phyloP scores from a whole-genome alignment of 1,140 invertebrate genomes.

The Aphelinus atriplicis region DNA sequence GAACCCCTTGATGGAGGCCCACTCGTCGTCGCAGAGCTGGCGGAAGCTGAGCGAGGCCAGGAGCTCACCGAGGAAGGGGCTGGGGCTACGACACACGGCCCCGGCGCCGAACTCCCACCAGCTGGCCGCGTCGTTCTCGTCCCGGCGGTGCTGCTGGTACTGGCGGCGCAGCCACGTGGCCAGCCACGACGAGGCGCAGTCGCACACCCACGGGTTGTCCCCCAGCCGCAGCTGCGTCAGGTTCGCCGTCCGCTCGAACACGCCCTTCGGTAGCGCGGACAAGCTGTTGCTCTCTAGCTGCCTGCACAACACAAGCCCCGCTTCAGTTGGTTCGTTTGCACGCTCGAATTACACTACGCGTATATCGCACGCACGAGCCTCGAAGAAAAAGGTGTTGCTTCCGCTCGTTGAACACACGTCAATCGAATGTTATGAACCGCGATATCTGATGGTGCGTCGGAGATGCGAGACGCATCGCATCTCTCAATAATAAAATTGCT shows the following conservation, averaged over 20 bases:
- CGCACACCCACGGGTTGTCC: conserved; percentile 88
- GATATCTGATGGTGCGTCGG: too few relatives aligned
- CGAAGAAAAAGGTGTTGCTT: too few relatives aligned
- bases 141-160: conserved; percentile 46
- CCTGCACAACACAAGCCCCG: conserved; percentile 58
- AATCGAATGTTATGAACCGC: too few relatives aligned
- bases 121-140: conserved; percentile 22
- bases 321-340: too few relatives aligned
- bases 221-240: conserved; percentile 79
- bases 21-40: conserved; percentile 83
- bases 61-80: conserved; percentile 74
- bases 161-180: conserved; percentile 68
- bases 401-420: too few relatives aligned
- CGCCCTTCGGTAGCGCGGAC: conserved; percentile 74
- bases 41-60: conserved; percentile 80
- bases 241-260: conserved; percentile 74
- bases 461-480: too few relatives aligned
- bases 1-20: conserved; percentile 84
- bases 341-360: too few relatives aligned
- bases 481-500: too few relatives aligned
- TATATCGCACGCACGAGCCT: too few relatives aligned
- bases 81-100: conserved; percentile 79
- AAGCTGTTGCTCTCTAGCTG: conserved; percentile 85
- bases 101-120: conserved; percentile 73
- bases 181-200: conserved; percentile 82